phyloP scores from a whole-genome alignment of 2,113 vertebrate genomes.

The Romanogobio albipinnatus region DNA sequence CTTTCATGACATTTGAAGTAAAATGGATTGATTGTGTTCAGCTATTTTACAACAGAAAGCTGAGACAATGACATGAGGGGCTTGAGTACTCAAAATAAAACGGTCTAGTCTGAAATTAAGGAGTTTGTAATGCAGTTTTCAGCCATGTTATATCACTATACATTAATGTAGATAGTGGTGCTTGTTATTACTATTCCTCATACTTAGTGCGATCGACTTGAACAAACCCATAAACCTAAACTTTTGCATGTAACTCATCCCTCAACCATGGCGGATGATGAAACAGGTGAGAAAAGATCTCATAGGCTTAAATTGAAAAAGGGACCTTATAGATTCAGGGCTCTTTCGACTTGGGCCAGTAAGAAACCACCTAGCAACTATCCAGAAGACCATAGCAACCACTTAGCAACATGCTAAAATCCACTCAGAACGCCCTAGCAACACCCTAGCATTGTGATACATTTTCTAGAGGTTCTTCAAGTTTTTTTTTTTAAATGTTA shows the following conservation, averaged over 20 bases:
- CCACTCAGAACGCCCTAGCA: too few relatives aligned
- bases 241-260: background rate
- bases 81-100: slow-evolving; percentile 6
- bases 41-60: slow-evolving; percentile 12
- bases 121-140: background rate
- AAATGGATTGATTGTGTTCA: slow-evolving; percentile 31
- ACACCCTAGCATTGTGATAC: too few relatives aligned
- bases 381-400: too few relatives aligned
- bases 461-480: background rate
- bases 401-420: too few relatives aligned
- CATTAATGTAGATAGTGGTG: background rate
- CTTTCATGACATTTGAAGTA: slow-evolving; percentile 36
- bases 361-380: too few relatives aligned
- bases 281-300: background rate
- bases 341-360: too few relatives aligned
- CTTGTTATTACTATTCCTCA: background rate
- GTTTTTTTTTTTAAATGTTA: background rate
- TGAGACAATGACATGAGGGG: background rate
- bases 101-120: background rate
- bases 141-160: background rate
- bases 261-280: background rate
- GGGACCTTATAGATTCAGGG: too few relatives aligned
- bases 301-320: background rate
- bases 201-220: background rate
- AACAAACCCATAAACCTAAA: background rate